Percentiles rank a stretch among this genome's conserved stretches.
phyloP scores from a whole-genome alignment of 2,797 vertebrate species.

The Hypotaenidia philippensis region DNA sequence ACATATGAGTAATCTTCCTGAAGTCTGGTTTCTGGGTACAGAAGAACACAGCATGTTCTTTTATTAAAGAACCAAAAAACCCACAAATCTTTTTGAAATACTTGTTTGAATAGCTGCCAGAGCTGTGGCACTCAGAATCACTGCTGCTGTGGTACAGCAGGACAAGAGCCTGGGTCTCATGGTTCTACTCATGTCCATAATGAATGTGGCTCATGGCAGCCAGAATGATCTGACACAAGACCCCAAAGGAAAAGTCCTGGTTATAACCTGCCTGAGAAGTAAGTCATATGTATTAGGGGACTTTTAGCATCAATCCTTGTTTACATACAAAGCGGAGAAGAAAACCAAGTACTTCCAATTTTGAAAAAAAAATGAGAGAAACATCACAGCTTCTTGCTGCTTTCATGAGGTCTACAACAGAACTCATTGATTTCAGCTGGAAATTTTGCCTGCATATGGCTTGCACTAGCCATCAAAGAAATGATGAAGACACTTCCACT shows the following conservation, averaged over 20 bases:
- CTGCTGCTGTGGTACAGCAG: background rate
- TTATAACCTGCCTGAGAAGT: background rate
- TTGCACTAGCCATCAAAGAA: background rate
- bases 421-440: background rate
- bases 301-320: background rate
- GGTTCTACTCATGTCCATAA: background rate
- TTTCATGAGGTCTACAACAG: background rate
- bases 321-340: background rate
- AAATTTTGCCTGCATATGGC: background rate
- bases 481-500: background rate
- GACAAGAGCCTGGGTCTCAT: rapidly evolving
- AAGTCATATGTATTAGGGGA: background rate
- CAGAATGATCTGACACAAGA: background rate
- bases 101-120: background rate
- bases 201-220: rapidly evolving
- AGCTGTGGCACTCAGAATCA: background rate
- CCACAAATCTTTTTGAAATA: background rate
- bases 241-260: background rate
- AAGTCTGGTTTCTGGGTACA: background rate
- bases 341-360: background rate
- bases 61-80: background rate
- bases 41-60: background rate
- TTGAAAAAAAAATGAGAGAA: background rate
- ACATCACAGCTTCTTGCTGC: background rate
- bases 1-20: background rate